A percentile compares a stretch with the other conserved stretches of the same genome.
Evolutionary conservation across 2,113 vertebrate genomes (phyloP).

Genomic region (Nerophis ophidion): DNA sequence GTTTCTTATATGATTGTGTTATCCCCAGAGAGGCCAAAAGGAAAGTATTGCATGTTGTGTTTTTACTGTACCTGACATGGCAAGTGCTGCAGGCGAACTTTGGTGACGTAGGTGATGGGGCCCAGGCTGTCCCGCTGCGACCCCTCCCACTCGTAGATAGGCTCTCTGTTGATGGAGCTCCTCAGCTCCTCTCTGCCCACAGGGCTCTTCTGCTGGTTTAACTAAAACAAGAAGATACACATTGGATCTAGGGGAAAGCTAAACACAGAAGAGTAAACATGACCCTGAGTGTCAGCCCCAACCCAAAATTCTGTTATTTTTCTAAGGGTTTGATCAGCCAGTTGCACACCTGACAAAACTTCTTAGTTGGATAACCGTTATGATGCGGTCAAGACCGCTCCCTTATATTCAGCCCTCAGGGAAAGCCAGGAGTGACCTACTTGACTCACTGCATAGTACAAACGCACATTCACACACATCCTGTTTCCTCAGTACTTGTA

Average conservation of each 20-base stretch:
- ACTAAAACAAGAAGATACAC: constrained; percentile 15
- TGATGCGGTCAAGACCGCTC: constrained; percentile 46
- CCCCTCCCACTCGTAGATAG: constrained; percentile 77
- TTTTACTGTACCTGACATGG: constrained; percentile 79
- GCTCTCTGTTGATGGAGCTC: constrained; percentile 79
- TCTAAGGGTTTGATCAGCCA: constrained; percentile 24
- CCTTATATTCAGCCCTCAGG: constrained; percentile 36
- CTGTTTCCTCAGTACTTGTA: constrained; percentile 32
- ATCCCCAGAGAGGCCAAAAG: constrained; percentile 6
- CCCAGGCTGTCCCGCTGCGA: constrained; percentile 78
- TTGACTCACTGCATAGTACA: constrained; percentile 43
- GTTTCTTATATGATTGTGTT: constrained; percentile 12
- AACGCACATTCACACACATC: constrained; percentile 33
- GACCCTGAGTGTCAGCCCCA: constrained; percentile 2
- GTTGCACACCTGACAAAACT: constrained; percentile 23
- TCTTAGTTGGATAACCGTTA: constrained; percentile 11
- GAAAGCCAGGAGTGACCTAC: constrained; percentile 43
- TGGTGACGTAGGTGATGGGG: constrained; percentile 78
- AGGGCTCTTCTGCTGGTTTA: constrained; percentile 38
- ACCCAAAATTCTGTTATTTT: constrained; percentile 9
- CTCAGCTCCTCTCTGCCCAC: constrained; percentile 72
- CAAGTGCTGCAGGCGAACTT: constrained; percentile 87
- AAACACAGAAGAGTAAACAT: constrained; percentile 5
- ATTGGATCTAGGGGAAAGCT: not conserved
- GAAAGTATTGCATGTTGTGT: not conserved